phyloP scores from a whole-genome alignment of 1,140 invertebrate species.

The Thereuonema tuberculata region DNA sequence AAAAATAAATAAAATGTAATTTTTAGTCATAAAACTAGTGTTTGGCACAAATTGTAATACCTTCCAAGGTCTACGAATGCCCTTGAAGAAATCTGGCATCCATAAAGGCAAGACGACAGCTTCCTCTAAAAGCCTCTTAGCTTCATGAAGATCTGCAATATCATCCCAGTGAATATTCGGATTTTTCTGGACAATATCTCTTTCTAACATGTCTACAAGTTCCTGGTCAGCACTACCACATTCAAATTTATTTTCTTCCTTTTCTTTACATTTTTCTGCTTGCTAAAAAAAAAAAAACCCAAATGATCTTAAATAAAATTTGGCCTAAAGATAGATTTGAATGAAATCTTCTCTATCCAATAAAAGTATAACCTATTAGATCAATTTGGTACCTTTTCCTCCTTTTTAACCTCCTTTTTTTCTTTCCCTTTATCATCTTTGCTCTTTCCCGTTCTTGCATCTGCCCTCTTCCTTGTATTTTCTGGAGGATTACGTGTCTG shows the following conservation, averaged over 20 bases:
- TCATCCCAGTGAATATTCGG: slow-evolving; percentile 95
- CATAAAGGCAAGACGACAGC: slow-evolving; percentile 94
- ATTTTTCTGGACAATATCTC: slow-evolving; percentile 96
- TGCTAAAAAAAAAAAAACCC: slow-evolving; percentile 16
- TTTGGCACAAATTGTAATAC: too few species aligned
- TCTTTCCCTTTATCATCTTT: slow-evolving; percentile 20
- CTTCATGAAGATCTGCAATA: slow-evolving; percentile 90
- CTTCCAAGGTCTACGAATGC: slow-evolving; percentile 82
- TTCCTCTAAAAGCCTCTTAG: slow-evolving; percentile 89
- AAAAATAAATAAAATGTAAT: background rate
- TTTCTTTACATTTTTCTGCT: slow-evolving; percentile 35
- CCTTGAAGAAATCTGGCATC: slow-evolving; percentile 98
- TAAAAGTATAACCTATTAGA: too few species aligned
- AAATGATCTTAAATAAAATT: too few species aligned
- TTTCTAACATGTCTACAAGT: slow-evolving; percentile 86
- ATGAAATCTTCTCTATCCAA: too few species aligned
- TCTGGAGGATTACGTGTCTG: slow-evolving; percentile 20
- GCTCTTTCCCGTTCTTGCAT: slow-evolving; percentile 35
- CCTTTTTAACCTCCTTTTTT: slow-evolving; percentile 29
- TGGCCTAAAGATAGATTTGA: too few species aligned
- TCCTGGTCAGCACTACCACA: slow-evolving; percentile 76
- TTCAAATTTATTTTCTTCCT: slow-evolving; percentile 83
- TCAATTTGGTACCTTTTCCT: slow-evolving; percentile 17
- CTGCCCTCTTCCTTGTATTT: slow-evolving; percentile 18
- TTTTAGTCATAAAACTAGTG: too few species aligned